Base-by-base conservation (phyloP, 1,140 invertebrate genomes). In the Drosophila cardini region DNA sequence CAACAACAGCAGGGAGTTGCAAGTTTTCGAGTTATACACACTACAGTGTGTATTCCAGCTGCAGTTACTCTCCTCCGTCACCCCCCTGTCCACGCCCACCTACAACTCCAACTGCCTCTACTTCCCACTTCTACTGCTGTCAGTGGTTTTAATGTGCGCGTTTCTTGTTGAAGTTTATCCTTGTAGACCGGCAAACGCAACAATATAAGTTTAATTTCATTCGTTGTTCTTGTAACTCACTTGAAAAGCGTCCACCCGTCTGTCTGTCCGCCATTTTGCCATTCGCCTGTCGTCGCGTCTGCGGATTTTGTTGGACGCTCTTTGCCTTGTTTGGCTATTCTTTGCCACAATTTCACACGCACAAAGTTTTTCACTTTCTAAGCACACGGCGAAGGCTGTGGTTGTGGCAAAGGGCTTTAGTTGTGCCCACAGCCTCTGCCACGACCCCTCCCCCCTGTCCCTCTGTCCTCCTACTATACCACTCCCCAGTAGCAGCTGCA, bases 151-250 rank as follows among this genome's bases (percentile, higher is more conserved):
- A 86, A 86, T 85, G 81, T 67, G 74, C 78, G 76, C 76, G 67
- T 57, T 81, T 46, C 61, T 26, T n/a, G 62, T 58, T 57, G 60
- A 87, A 87, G 84, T 87, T 86, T 87, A 87, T 87, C 73, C 83
- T 75, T 72, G 72, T 65, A 60, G 72, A 55, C 46, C 38, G 55
- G 72, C 72, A 72, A 71, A 71, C 69, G 78, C 83, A 83, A 87
- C 83, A 89, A 89, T 89, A 89, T 89, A 87, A 87, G 84, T 87
- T 87, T 87, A 87, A 87, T 87, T 87, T 87, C 77, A 82, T 73
- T 89, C 82, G 11, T 71, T 55, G 58, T 46, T 61, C 73, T 63
- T 63, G 63, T 68, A 81, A 78, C 78, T 87, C 50, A 58, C 60
- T 86, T 79, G 60, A 87, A 26, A 87, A 87, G 58, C 82, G 82